Percentiles rank a stretch among this genome's conserved stretches.
Evolutionary conservation across 2,888 invertebrate genomes (phyloP).

Genomic region (Eupithecia insigniata): DNA sequence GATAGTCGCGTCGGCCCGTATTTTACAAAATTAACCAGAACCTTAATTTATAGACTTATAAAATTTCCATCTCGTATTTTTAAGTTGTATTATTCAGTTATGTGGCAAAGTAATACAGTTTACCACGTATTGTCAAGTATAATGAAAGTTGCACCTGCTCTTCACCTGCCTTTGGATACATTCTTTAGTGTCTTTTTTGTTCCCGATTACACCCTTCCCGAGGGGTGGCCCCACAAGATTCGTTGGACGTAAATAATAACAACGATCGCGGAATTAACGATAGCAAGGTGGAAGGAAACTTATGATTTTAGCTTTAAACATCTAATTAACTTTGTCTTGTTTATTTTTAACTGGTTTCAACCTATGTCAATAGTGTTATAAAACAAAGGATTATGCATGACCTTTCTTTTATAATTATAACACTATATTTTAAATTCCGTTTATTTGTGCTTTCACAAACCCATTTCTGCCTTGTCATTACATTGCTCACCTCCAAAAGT

Average conservation of each 20-base stretch:
- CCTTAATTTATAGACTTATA: constrained; percentile 10
- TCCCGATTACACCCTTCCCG: constrained; percentile 23
- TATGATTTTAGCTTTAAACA: neutral
- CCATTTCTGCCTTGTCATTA: neutral
- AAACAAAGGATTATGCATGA: no score
- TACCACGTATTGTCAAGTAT: constrained; percentile 18
- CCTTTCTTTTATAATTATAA: neutral
- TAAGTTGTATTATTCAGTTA: neutral
- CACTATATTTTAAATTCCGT: neutral
- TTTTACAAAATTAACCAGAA: constrained; percentile 17
- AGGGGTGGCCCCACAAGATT: constrained; percentile 7
- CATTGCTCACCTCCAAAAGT: neutral
- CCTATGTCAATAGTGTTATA: no score
- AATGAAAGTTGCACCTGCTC: constrained; percentile 38
- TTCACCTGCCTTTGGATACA: constrained; percentile 29
- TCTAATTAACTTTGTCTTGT: neutral
- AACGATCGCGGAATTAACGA: constrained; percentile 7
- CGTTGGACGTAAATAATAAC: neutral
- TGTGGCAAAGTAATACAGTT: constrained; percentile 14
- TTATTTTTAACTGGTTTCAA: neutral
- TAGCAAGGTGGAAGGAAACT: neutral
- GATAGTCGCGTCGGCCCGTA: constrained; percentile 10
- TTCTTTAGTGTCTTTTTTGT: constrained; percentile 21
- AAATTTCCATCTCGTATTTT: constrained; percentile 6
- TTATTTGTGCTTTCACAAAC: neutral